These are phyloP conservation scores for Lipotes vexillifer DNA, from an alignment of 2,113 vertebrate species.

Conservation along the genomic window DNA sequence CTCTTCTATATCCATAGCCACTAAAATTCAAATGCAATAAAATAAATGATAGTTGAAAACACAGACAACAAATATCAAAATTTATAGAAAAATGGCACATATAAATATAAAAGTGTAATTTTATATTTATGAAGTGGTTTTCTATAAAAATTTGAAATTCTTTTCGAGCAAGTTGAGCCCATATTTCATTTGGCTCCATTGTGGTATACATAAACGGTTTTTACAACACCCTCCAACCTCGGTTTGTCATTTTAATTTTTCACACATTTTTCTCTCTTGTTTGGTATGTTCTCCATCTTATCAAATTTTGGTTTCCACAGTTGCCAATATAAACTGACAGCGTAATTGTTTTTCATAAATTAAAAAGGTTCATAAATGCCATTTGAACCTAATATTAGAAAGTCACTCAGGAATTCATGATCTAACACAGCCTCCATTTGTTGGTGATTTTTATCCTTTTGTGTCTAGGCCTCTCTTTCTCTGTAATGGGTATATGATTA, in stretches of 20 bases:
- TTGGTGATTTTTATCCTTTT: not conserved
- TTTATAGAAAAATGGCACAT: not conserved
- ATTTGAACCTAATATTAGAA: not conserved
- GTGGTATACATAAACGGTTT: not conserved
- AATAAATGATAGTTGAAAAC: slow-evolving; percentile 66
- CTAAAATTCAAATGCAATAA: slow-evolving; percentile 60
- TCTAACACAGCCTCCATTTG: not conserved
- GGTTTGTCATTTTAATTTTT: not conserved
- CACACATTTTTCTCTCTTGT: slow-evolving; percentile 36
- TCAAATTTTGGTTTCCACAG: not conserved
- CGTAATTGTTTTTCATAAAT: not conserved
- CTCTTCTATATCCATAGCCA: slow-evolving; percentile 7
- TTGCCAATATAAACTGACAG: not conserved
- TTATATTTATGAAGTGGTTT: slow-evolving; percentile 39
- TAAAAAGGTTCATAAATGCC: not conserved
- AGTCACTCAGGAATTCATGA: not conserved
- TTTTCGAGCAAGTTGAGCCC: not conserved
- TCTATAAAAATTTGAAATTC: not conserved
- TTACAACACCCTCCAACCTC: not conserved
- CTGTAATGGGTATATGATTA: not conserved
- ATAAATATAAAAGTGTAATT: not conserved
- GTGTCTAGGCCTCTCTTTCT: not conserved
- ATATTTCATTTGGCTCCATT: not conserved
- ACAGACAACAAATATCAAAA: slow-evolving; percentile 42
- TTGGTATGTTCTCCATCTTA: not conserved